phyloP scores from a whole-genome alignment of 2,888 invertebrate genomes.

The Pardosa pseudoannulata region DNA sequence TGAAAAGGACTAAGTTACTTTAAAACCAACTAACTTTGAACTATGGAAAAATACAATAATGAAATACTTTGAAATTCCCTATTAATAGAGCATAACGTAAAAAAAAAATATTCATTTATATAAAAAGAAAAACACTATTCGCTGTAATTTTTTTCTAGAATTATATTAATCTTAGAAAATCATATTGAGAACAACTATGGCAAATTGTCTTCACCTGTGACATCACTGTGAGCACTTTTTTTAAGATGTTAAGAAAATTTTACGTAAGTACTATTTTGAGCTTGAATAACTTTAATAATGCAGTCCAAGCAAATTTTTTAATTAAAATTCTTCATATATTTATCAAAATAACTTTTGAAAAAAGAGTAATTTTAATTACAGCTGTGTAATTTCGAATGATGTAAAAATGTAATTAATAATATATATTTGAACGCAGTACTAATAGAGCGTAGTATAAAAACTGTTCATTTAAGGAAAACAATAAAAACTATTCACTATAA shows the following conservation, averaged over 20 bases:
- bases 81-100: not conserved
- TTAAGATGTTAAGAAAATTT: no score
- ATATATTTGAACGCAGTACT: constrained; percentile 2
- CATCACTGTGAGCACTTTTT: no score
- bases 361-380: not conserved
- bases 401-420: constrained; percentile 9
- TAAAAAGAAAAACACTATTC: not conserved
- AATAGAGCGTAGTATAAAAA: constrained; percentile 12
- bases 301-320: not conserved
- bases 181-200: no score
- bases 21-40: constrained; percentile 2
- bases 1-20: constrained; percentile 7
- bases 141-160: constrained; percentile 5
- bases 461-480: constrained; percentile 19
- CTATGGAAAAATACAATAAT: constrained; percentile 9
- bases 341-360: constrained; percentile 19
- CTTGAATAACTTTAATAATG: not conserved
- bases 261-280: not conserved
- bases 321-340: not conserved
- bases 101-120: constrained; percentile 12
- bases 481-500: not conserved
- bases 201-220: no score
- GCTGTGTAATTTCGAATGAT: constrained; percentile 3
- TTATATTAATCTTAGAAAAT: no score
- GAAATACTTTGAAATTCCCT: constrained; percentile 1